Base-by-base conservation (phyloP, 2,797 vertebrate genomes). In the Prionace glauca region DNA sequence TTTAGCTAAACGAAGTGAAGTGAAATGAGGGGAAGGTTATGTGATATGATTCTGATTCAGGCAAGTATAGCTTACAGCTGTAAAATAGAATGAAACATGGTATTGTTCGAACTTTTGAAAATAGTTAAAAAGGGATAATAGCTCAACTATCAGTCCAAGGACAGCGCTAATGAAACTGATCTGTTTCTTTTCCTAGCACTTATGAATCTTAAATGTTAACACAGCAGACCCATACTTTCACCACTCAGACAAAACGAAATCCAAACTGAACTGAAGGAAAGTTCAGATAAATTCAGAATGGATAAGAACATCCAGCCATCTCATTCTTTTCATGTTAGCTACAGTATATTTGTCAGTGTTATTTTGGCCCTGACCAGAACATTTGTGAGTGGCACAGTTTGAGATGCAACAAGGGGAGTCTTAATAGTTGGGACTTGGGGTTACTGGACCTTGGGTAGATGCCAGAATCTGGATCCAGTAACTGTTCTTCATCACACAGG, bases 391-490 rank as follows among this genome's bases (percentile, higher is more conserved):
- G n/a, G 45, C 90, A 36, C 81, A 84, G 81, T 16, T 41, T 45
- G 81, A 45, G 81, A 41, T 65, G 60, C 60, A 91, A 91, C 88
- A 92, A 92, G 65, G 69, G 45, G 36, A n/a, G 36, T 41, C n/a
- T 41, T 69, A 67, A 20, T 65, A 69, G 62, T 69, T 92, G n/a
- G 65, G 29, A n/a, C 24, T 69, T 22, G 36, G 81, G 41, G 81
- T 84, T 84, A 45, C 41, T 84, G 60, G 65, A 92, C 67, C 65
- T 92, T 92, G 62, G 65, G n/a, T 26, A 20, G 3, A 69, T 92
- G 90, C 90, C 90, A 92, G 62, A 69, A 41, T 24, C 65, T 92
- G n/a, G n/a, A 69, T 69, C n/a, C 90, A 92, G 90, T 92, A 69
- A 65, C 62, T 69, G 32, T 90, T 92, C 36, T 67, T 24, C 69